Evolutionary conservation across 2,797 vertebrate genomes (phyloP).

Genomic region (Pseudochirops corinnae): DNA sequence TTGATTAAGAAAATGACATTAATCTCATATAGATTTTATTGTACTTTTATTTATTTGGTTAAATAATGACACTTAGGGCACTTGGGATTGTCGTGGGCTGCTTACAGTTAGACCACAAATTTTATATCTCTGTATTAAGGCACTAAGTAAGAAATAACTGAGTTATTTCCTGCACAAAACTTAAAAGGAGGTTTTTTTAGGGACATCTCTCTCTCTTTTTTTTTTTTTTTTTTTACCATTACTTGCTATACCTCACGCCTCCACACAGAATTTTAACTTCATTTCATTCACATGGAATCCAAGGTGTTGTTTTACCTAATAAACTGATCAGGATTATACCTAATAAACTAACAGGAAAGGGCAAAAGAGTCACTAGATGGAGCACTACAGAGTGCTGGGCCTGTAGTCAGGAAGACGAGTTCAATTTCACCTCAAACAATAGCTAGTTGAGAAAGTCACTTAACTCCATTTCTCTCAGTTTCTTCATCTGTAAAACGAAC

Average conservation of each 20-base stretch:
- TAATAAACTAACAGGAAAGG: not conserved
- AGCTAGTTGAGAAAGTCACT: not conserved
- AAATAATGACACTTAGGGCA: not conserved
- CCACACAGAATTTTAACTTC: not conserved
- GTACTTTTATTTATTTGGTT: not conserved
- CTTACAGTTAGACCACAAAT: not conserved
- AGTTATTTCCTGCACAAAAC: not conserved
- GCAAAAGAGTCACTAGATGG: not conserved
- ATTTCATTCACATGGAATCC: not conserved
- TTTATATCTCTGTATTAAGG: not conserved
- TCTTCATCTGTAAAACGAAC: not conserved
- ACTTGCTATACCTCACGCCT: not conserved
- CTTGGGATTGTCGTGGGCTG: not conserved
- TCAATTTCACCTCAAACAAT: not conserved
- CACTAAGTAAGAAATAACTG: not conserved
- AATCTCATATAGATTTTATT: not conserved
- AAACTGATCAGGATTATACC: not conserved
- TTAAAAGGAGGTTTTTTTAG: not conserved
- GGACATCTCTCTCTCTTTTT: not conserved
- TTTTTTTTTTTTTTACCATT: too few relatives aligned
- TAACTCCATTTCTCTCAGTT: not conserved
- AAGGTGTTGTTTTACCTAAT: not conserved
- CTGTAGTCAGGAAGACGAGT: not conserved
- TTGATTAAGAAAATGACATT: not conserved
- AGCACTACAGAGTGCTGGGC: not conserved